Conservation (phyloP, 2,888 invertebrate genomes). For the Cataglyphis livida region DNA sequence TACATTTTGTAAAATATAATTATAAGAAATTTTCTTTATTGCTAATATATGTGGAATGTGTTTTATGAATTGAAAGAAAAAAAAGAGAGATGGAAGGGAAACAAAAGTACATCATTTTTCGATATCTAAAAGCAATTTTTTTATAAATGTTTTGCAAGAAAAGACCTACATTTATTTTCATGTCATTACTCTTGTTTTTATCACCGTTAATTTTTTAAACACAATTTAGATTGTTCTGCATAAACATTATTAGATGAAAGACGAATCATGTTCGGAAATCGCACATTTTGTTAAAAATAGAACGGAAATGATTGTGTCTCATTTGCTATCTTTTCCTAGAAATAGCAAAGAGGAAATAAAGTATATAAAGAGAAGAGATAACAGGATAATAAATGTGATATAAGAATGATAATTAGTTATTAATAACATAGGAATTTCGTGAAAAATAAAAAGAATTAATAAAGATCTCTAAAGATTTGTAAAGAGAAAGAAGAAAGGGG, state of each 20-base stretch:
- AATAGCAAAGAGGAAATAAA: not conserved
- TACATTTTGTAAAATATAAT: not conserved
- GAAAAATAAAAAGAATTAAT: not conserved
- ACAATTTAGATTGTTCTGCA: not conserved
- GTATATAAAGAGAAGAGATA: not conserved
- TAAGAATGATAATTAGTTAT: not conserved
- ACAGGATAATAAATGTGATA: not conserved
- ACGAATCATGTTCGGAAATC: not conserved
- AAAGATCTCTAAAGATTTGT: not conserved
- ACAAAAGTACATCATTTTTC: not conserved
- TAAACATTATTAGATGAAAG: not conserved
- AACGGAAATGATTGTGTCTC: not conserved
- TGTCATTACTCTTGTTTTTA: not conserved
- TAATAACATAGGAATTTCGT: not conserved
- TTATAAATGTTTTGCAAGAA: not conserved
- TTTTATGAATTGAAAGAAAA: not conserved
- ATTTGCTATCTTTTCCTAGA: constrained; percentile 6
- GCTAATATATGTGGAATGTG: not conserved
- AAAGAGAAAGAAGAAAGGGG: not conserved
- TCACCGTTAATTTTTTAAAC: not conserved
- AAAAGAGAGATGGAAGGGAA: not conserved
- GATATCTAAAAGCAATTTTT: not conserved
- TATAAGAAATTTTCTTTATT: not conserved
- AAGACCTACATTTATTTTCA: not conserved
- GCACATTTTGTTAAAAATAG: constrained; percentile 8